These are phyloP conservation scores for Triplophysa dalaica DNA, from an alignment of 2,113 vertebrate species.

Conservation along the genomic window DNA sequence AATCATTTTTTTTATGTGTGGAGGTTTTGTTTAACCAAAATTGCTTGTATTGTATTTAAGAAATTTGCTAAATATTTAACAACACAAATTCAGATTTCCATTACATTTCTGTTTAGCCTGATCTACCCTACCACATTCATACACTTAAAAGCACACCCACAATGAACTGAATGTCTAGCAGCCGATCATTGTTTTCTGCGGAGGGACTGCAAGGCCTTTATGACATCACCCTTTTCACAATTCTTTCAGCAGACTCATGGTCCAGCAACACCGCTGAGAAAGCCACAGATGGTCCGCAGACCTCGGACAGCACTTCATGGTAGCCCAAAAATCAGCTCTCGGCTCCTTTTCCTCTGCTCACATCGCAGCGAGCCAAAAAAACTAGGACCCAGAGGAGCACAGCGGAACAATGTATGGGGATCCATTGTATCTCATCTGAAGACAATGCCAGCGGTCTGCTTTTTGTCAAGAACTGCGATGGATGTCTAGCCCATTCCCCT, in stretches of 20 bases:
- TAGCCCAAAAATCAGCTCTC: conserved; percentile 45
- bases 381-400: not conserved
- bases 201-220: conserved; percentile 48
- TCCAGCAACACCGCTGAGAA: conserved; percentile 55
- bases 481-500: not conserved
- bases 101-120: not conserved
- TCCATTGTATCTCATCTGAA: not conserved
- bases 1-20: too few species aligned
- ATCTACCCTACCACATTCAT: not conserved
- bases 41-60: too few species aligned
- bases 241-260: conserved; percentile 62
- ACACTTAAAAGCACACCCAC: conserved; percentile 28
- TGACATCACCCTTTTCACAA: conserved; percentile 66
- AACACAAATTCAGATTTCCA: not conserved
- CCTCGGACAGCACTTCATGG: conserved; percentile 53
- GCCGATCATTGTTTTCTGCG: conserved; percentile 33
- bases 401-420: conserved; percentile 16
- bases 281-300: conserved; percentile 67
- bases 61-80: not conserved
- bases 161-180: conserved; percentile 39
- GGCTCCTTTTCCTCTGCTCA: conserved; percentile 12
- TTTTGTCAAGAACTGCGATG: conserved; percentile 6
- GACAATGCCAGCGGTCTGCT: conserved; percentile 24
- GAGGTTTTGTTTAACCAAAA: too few species aligned
- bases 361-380: conserved; percentile 21